phyloP scores from a whole-genome alignment of 2,888 invertebrate species.

The Caenorhabditis sp. region DNA sequence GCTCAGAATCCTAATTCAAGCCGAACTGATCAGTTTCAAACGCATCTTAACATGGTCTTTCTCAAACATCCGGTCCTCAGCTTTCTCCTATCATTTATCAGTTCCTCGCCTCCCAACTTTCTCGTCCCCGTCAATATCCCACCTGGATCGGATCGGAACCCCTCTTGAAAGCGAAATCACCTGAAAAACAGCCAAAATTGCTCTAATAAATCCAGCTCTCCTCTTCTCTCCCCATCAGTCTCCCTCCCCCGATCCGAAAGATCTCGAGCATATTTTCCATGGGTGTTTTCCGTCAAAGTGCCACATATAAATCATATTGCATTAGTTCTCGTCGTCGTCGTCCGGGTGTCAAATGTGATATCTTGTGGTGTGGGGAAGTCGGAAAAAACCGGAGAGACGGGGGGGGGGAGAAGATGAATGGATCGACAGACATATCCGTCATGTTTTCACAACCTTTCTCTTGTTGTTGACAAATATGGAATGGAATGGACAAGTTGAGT shows the following conservation, averaged over 20 bases:
- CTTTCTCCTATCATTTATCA: conserved; percentile 1
- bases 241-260: neutral
- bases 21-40: no score
- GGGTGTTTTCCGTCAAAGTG: conserved; percentile 8
- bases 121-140: no score
- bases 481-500: no score
- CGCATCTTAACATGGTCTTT: no score
- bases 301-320: conserved; percentile 31
- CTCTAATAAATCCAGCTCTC: neutral
- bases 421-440: conserved; percentile 32
- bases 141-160: no score
- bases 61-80: no score
- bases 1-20: no score
- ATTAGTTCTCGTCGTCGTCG: no score
- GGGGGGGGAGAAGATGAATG: conserved; percentile 21
- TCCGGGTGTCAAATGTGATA: conserved; percentile 46
- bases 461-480: conserved; percentile 41
- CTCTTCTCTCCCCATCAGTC: neutral
- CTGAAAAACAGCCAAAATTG: conserved; percentile 1
- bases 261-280: neutral
- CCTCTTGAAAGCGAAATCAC: neutral
- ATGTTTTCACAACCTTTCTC: conserved; percentile 14
- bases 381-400: no score
- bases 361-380: conserved; percentile 24
- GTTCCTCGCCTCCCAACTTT: neutral